Percentiles rank a stretch among this genome's conserved stretches.
Conservation (phyloP, 2,797 vertebrate species). For the Lagorchestes hirsutus region DNA sequence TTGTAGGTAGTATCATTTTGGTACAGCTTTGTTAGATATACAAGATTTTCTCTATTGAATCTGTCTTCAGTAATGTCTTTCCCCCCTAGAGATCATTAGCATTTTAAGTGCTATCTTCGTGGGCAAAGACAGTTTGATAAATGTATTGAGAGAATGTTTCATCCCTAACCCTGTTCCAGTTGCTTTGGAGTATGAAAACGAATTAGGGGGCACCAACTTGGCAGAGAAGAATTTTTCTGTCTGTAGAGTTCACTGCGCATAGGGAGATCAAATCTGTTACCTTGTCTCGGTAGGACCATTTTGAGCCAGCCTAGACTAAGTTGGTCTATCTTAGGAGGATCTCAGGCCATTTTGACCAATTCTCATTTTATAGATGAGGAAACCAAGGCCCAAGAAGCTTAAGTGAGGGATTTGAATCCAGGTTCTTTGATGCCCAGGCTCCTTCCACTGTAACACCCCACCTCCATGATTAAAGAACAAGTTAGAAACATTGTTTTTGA, state of each 20-base stretch:
- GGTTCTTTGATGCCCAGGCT: not conserved
- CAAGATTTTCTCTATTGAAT: not conserved
- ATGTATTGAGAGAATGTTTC: not conserved
- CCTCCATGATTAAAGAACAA: not conserved
- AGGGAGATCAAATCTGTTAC: not conserved
- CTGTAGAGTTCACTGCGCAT: not conserved
- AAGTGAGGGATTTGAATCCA: not conserved
- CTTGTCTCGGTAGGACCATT: not conserved
- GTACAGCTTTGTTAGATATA: not conserved
- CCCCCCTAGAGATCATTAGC: not conserved
- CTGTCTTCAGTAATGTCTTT: not conserved
- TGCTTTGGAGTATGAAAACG: not conserved
- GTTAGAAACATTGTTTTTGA: not conserved
- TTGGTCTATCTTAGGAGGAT: not conserved
- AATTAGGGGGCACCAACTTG: not conserved
- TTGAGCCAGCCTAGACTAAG: not conserved
- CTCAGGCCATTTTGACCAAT: not conserved
- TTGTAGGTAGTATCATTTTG: not conserved
- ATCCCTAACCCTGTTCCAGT: not conserved
- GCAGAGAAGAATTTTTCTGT: not conserved
- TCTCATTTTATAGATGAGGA: not conserved
- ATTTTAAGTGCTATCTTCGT: not conserved
- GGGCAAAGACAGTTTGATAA: not conserved
- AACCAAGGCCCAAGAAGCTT: not conserved
- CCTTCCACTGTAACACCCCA: not conserved